Percentiles rank a stretch among this genome's conserved stretches.
Evolutionary conservation across 2,888 invertebrate genomes (phyloP).

Genomic region (Brachynemurus nebulosus): DNA sequence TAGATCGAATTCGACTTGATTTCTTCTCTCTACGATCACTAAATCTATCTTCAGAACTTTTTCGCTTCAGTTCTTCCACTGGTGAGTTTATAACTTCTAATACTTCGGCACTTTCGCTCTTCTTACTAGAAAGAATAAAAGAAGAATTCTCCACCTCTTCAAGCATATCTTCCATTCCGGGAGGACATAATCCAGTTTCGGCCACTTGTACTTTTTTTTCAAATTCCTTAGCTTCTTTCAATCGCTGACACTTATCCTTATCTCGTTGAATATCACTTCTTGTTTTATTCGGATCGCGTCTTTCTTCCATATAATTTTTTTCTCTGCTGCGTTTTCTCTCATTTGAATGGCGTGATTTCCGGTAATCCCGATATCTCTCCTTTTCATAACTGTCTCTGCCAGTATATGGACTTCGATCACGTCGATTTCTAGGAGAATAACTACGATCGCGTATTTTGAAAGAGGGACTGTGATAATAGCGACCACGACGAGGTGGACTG

Average conservation of each 20-base stretch:
- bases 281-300: conserved; percentile 32
- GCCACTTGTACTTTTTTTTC: conserved; percentile 29
- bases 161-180: conserved; percentile 28
- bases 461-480: background rate
- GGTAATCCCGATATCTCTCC: conserved; percentile 8
- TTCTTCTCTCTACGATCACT: too few species aligned
- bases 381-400: background rate
- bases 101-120: too few species aligned
- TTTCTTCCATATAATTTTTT: conserved; percentile 6
- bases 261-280: conserved; percentile 30
- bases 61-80: too few species aligned
- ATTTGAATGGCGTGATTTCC: conserved; percentile 2
- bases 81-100: too few species aligned
- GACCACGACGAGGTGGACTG: background rate
- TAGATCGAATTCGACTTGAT: too few species aligned
- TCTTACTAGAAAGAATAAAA: too few species aligned
- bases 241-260: conserved; percentile 29
- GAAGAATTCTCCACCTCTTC: background rate
- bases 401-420: conserved; percentile 7
- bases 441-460: background rate
- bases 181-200: conserved; percentile 33
- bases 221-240: conserved; percentile 29
- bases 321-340: too few species aligned
- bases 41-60: too few species aligned
- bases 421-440: background rate